Evolutionary conservation across 2,888 invertebrate genomes (phyloP).

Genomic region (Plebejus anna): DNA sequence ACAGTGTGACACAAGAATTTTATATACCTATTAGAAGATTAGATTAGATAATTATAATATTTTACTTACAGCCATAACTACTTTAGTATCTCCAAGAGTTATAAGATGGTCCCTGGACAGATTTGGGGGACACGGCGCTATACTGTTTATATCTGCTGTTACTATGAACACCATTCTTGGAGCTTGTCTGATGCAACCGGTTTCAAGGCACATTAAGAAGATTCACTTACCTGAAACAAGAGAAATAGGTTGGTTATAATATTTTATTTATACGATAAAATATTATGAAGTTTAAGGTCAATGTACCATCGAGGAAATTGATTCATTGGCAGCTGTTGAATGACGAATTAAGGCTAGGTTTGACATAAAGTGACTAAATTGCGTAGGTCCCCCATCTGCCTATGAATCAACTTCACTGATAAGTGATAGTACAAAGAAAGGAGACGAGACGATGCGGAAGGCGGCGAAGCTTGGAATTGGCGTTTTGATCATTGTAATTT

Average conservation of each 20-base stretch:
- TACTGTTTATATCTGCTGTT: conserved; percentile 80
- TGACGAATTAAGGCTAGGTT: too few relatives aligned
- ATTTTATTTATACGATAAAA: not conserved
- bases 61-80: conserved; percentile 69
- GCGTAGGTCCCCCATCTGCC: too few relatives aligned
- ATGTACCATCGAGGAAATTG: too few relatives aligned
- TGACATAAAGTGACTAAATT: too few relatives aligned
- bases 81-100: conserved; percentile 81
- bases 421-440: too few relatives aligned
- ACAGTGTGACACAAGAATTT: too few relatives aligned
- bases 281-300: not conserved
- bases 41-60: not conserved
- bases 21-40: too few relatives aligned
- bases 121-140: conserved; percentile 84
- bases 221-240: conserved; percentile 42
- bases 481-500: too few relatives aligned
- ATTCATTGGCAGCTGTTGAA: too few relatives aligned
- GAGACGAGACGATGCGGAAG: too few relatives aligned
- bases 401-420: too few relatives aligned
- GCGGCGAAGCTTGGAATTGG: too few relatives aligned
- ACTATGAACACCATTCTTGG: conserved; percentile 83
- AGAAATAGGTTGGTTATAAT: conserved; percentile 41
- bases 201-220: conserved; percentile 81
- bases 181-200: conserved; percentile 83
- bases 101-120: conserved; percentile 76